Evolutionary conservation across 2,797 vertebrate genomes (phyloP), one percentile per base, ranked within the genome.

Genomic region (Discoglossus pictus): DNA sequence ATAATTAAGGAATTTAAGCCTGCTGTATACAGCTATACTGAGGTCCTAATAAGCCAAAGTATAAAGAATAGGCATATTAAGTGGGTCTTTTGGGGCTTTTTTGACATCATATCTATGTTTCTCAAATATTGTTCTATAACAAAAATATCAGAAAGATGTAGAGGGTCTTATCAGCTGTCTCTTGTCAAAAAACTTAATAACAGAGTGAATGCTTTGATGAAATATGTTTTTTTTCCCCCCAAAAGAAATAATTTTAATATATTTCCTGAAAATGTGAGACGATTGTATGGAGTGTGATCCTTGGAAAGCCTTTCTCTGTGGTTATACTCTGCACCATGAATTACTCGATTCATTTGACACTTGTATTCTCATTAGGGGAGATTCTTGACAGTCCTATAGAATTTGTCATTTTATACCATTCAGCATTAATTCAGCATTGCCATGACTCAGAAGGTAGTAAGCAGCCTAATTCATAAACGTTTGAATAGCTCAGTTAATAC

Each of bases 321-420:
- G 16, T 7, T 9, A 27, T 36, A 31, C 21, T 36, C 40, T 15
- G 13, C 18, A 8, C 43, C 51, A 64, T 47, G 58, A 62, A 47
- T 46, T 76, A 66, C 79, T 63, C 74, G 73, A 64, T 61, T 52
- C n/a, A 67, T 46, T 48, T 48, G 50, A 71, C 44, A 67, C 63
- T 78, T 68, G 40, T 77, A 71, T 68, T 77, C 64, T 73, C 71
- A 75, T 68, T 73, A 52, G 65, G 69, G 72, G 38, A 38, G 24
- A 70, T 34, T 43, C 59, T 53, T 70, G 58, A 47, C 34, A 68
- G 61, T 64, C 59, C 59, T 72, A 71, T 72, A 61, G 68, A 71
- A 77, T 61, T 66, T 68, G 50, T 62, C 73, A 78, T 74, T 78
- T 69, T 83, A 81, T 82, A 82, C 75, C 73, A 80, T 76, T 80